These are phyloP conservation scores for Gasteruption jaculator DNA, from an alignment of 2,888 invertebrate species.

Conservation along the genomic window DNA sequence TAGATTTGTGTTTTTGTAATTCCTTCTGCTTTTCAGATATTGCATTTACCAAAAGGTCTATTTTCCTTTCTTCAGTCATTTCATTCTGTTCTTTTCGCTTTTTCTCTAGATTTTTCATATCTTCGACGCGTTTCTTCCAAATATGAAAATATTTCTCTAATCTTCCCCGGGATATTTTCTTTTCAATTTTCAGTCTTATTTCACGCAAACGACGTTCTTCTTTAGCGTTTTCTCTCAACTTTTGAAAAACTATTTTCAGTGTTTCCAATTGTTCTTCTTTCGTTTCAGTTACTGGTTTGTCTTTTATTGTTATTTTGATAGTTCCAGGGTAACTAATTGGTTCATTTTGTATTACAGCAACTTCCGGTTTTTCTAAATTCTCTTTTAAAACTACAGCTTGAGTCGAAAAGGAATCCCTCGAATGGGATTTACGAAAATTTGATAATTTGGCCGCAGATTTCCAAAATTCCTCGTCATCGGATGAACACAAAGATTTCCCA, in stretches of 20 bases:
- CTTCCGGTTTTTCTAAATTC: neutral
- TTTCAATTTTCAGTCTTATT: constrained; percentile 29
- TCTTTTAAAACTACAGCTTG: neutral
- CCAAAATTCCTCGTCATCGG: constrained; percentile 37
- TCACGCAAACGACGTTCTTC: constrained; percentile 31
- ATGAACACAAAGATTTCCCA: constrained; percentile 25
- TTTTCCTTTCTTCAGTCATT: constrained; percentile 36
- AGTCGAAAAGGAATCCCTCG: no score
- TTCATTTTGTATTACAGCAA: constrained; percentile 8
- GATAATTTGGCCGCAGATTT: no score
- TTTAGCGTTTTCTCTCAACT: constrained; percentile 26
- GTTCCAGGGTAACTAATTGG: constrained; percentile 19
- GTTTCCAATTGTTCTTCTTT: constrained; percentile 22
- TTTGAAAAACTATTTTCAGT: constrained; percentile 28
- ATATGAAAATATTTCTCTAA: constrained; percentile 30
- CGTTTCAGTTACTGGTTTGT: constrained; percentile 29
- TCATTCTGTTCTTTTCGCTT: constrained; percentile 17
- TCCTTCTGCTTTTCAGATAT: constrained; percentile 38
- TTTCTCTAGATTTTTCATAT: constrained; percentile 14
- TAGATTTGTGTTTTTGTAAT: constrained; percentile 17
- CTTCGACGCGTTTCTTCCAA: constrained; percentile 30
- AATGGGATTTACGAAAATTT: no score
- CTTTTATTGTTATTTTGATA: constrained; percentile 41
- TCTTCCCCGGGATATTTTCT: constrained; percentile 21
- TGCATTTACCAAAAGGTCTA: constrained; percentile 39